Base-by-base conservation (phyloP, 1,140 invertebrate species). In the Ceratina japonica region DNA sequence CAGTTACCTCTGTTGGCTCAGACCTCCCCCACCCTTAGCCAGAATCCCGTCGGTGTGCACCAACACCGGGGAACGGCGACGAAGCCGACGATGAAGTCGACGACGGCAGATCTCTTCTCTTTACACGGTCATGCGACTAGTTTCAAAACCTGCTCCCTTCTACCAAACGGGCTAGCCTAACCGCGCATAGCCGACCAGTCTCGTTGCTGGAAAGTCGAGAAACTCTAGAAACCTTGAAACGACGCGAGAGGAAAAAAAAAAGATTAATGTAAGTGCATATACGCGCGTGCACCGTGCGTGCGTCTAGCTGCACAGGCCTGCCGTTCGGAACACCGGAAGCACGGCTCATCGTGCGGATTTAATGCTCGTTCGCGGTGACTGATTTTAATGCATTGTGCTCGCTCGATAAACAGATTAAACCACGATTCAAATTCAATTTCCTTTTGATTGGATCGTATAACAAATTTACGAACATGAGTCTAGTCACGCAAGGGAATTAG, bases 61-160 rank as follows among this genome's bases (percentile, higher is more conserved):
- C 51, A n/a, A 54, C 12, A 52, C 22, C 49, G 22, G 24, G 44
- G 4, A 44, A 68, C 71, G 54, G 52, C 52, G 52, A 64, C 52
- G n/a, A n/a, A n/a, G 64, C 22, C 58, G 49, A 75, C 52, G 69
- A 56, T 52, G 72, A 52, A 16, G 65, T 27, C 56, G 70, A 77
- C 27, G 77, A 84, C 8, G 74, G 68, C 75, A 44, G 65, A 73
- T 64, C 66, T 83, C 76, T 62, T n/a, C 62, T 64, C 56, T 80
- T 59, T 20, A 16, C 54, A 62, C 44, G 49, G 49, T n/a, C 52
- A 77, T 80, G 69, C 70, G 75, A 84, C 85, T 80, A 44, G 85
- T 85, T 86, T 86, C 74, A 83, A 86, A 86, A 85, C 83, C 77
- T 77, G 77, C 80, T 80, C 56, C 80, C 73, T 61, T 85, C 61